Percentiles rank a stretch among this genome's conserved stretches.
These are phyloP conservation scores for Isurus oxyrinchus DNA, from an alignment of 2,113 vertebrate species.

Conservation along the genomic window DNA sequence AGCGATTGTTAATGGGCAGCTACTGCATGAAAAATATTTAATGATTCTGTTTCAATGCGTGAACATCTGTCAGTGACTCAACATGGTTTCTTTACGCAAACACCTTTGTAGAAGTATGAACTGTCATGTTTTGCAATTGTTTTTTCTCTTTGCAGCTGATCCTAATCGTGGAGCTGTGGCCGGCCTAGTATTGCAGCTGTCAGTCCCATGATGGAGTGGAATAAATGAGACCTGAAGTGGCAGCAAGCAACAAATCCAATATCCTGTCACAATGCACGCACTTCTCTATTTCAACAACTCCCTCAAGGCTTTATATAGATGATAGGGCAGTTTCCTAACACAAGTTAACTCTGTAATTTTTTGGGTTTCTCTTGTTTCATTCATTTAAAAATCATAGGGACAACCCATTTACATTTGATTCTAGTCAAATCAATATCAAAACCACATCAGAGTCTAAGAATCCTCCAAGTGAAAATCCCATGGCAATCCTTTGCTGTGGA, in stretches of 20 bases:
- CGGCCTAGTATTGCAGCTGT: background rate
- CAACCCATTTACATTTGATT: background rate
- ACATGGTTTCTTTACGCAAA: background rate
- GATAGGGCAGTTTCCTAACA: background rate
- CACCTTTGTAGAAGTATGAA: background rate
- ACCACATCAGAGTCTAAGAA: background rate
- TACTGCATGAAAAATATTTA: background rate
- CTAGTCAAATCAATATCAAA: background rate
- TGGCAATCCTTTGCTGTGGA: background rate
- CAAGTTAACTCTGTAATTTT: background rate
- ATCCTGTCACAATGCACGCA: slow-evolving; percentile 11
- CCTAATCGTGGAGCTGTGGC: background rate
- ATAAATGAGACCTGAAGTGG: background rate
- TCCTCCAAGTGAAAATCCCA: background rate
- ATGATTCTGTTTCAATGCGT: background rate
- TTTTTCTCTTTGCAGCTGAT: background rate
- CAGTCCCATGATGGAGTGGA: background rate
- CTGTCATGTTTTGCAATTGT: background rate
- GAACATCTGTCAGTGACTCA: slow-evolving; percentile 21
- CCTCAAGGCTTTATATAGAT: background rate
- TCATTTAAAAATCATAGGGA: background rate
- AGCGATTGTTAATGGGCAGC: background rate
- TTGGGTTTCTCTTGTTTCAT: background rate
- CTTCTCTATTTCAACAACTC: background rate
- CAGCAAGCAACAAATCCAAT: background rate